These are phyloP conservation scores for Vulpes vulpes DNA, from an alignment of 2,113 vertebrate genomes.

Conservation along the genomic window DNA sequence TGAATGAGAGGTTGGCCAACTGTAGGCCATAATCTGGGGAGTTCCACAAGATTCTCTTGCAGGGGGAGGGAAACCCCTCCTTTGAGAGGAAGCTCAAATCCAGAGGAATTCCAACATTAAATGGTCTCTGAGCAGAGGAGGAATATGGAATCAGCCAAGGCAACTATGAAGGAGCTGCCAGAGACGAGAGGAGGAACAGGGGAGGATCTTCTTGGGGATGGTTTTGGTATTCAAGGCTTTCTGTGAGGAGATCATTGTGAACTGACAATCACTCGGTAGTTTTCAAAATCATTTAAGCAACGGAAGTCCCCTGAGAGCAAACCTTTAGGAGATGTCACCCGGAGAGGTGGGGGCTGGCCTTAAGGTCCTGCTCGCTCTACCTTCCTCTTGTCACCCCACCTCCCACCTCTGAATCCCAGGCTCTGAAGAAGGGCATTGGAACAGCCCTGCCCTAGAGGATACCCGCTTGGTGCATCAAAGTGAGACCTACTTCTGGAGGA, in stretches of 20 bases:
- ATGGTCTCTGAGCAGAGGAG: neutral
- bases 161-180: neutral
- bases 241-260: neutral
- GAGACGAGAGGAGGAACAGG: neutral
- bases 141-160: neutral
- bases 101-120: neutral
- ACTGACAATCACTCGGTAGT: no score
- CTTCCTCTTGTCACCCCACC: neutral
- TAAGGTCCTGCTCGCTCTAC: neutral
- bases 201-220: neutral
- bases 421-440: neutral
- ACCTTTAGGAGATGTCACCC: neutral
- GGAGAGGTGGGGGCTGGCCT: neutral
- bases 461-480: no score
- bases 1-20: neutral
- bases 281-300: neutral
- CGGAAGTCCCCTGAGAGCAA: neutral
- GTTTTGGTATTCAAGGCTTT: neutral
- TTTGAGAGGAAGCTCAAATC: neutral
- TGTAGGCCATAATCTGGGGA: fast-evolving
- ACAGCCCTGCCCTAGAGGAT: neutral
- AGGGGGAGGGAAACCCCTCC: neutral
- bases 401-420: neutral
- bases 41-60: neutral
- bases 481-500: neutral